Percentiles rank a stretch among this genome's conserved stretches.
Conservation (phyloP, 2,113 vertebrate genomes). For the Engraulis encrasicolus region DNA sequence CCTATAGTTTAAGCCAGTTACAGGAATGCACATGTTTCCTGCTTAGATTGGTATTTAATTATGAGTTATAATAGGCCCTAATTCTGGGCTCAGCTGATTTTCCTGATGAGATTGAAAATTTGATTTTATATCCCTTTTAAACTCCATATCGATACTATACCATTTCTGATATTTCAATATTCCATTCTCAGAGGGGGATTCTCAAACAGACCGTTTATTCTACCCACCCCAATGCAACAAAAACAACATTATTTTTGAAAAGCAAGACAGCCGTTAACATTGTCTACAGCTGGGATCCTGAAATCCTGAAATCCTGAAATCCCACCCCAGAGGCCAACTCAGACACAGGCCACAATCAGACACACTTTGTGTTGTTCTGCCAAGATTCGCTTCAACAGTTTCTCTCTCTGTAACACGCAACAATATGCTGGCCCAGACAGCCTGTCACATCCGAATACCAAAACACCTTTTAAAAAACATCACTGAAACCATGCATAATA, state of each 20-base stretch:
- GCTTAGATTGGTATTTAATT: too few species aligned
- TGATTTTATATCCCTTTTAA: too few species aligned
- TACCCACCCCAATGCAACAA: not conserved
- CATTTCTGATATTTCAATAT: too few species aligned
- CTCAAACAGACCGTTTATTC: too few species aligned
- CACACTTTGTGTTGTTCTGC: not conserved
- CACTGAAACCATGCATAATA: not conserved
- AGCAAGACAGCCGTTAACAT: not conserved
- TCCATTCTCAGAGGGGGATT: too few species aligned
- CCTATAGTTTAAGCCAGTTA: not conserved
- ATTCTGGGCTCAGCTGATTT: too few species aligned
- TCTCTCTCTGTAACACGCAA: not conserved
- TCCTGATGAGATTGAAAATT: too few species aligned
- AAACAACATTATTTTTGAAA: not conserved
- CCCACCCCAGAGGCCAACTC: not conserved
- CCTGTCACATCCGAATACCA: not conserved
- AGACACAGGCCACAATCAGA: too few species aligned
- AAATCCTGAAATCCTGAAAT: not conserved
- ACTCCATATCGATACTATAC: too few species aligned
- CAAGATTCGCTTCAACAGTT: not conserved
- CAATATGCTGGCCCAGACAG: not conserved
- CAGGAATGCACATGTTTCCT: not conserved
- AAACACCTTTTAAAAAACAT: not conserved
- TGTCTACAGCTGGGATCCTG: not conserved
- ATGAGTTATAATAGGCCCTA: too few species aligned